phyloP scores from a whole-genome alignment of 1,140 invertebrate species.

The Caerostris darwini region DNA sequence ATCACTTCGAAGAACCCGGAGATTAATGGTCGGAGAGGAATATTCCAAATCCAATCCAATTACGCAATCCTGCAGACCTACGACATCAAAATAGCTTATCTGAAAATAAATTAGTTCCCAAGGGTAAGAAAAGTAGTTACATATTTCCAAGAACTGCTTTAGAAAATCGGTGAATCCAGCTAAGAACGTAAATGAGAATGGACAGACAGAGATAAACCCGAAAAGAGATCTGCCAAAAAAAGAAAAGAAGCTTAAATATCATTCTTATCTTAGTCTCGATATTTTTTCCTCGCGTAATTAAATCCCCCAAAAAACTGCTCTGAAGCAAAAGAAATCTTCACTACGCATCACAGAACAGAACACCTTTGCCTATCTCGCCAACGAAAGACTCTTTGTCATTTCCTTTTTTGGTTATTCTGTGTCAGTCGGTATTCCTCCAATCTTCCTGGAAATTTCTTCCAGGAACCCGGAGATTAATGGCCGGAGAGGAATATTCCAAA shows the following conservation, averaged over 20 bases:
- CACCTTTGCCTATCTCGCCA: neutral
- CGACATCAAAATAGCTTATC: neutral
- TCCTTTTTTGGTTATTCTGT: neutral
- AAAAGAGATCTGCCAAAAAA: neutral
- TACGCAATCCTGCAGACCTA: conserved; percentile 7
- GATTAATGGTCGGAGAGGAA: conserved; percentile 64
- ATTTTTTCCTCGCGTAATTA: conserved; percentile 59
- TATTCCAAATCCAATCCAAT: conserved; percentile 74
- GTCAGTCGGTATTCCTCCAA: neutral
- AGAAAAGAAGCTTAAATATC: conserved; percentile 2
- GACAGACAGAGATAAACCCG: neutral
- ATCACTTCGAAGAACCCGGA: too few species aligned
- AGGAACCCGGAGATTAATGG: conserved; percentile 63
- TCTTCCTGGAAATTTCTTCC: neutral
- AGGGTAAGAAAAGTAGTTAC: neutral
- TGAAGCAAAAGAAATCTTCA: conserved; percentile 39
- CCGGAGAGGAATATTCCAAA: conserved; percentile 56
- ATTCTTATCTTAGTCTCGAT: neutral
- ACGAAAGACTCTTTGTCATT: neutral
- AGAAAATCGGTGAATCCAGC: neutral
- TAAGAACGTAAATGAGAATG: conserved; percentile 10
- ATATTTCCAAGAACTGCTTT: neutral
- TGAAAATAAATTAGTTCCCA: conserved; percentile 10
- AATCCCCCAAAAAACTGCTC: conserved; percentile 59
- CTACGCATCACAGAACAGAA: neutral